Evolutionary conservation across 2,888 invertebrate genomes (phyloP), one percentile per base, ranked within the genome.

Genomic region (Notodonta dromedarius): DNA sequence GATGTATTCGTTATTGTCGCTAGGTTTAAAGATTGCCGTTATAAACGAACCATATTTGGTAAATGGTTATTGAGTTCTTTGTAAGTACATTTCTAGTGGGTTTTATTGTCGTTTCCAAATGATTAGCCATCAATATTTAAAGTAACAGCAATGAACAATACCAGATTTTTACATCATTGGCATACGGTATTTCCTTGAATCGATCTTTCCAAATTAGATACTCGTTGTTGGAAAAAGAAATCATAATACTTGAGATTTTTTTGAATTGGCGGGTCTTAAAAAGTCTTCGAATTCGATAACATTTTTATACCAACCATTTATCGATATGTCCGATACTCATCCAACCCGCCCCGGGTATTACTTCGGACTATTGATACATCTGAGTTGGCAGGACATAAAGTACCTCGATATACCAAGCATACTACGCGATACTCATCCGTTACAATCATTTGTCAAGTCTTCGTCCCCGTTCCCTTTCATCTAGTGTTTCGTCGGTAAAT

Each of bases 1-100:
- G 64, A 77, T 67, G 68, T 46, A 76, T 72, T 63, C 44, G 56
- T 56, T 56, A 60, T 65, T 63, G 58, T 68, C 51, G 59, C 58
- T 51, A 39, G n/a, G 51, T 44, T 42, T 55, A 3, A 24, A 16
- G 24, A 42, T 14, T 24, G 9, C 44, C 12, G 52, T 56, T 32
- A 11, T 48, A 35, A 61, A 62, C n/a, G 56, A 40, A 52, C 54
- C 57, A 56, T 67, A 65, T 61, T 53, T 56, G 54, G 55, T 60
- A 55, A 52, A 60, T 51, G 60, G 55, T 60, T 66, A 57, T 24
- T 62, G 39, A 32, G 13, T 9, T 16, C 32, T 32, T 52, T 32
- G 16, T 16, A 24, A 24, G 24, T 24, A 52, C 7, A 52, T 52
- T 35, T 52, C 5, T 52, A 4, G 52, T 52, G 52, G 52, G 52